These are phyloP conservation scores for Nematolebias whitei DNA, from an alignment of 2,113 vertebrate genomes.

Conservation along the genomic window DNA sequence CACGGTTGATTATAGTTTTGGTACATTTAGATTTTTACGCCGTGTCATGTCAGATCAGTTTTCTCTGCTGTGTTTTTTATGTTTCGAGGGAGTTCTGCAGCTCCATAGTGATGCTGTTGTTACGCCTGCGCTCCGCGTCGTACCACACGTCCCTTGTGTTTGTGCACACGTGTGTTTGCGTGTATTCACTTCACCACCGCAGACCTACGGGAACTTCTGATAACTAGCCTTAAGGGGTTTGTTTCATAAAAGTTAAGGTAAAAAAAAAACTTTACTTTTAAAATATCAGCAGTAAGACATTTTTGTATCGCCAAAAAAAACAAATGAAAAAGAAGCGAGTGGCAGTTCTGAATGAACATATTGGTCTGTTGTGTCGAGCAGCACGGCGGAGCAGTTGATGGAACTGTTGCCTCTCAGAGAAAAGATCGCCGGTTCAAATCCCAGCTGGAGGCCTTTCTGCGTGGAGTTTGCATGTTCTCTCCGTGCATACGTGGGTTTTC, in stretches of 20 bases:
- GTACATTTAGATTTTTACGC: not conserved
- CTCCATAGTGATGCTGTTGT: conserved; percentile 62
- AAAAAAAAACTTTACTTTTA: too few relatives aligned
- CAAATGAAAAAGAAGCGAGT: too few relatives aligned
- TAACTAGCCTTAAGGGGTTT: not conserved
- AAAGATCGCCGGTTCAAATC: too few relatives aligned
- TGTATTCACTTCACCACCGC: not conserved
- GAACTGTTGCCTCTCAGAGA: too few relatives aligned
- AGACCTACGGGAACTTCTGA: not conserved
- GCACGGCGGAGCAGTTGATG: too few relatives aligned
- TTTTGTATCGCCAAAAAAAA: too few relatives aligned
- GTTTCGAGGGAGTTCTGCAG: conserved; percentile 36
- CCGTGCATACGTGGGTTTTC: too few relatives aligned
- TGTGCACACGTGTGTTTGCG: conserved; percentile 4
- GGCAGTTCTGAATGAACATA: too few relatives aligned
- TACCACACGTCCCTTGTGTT: conserved; percentile 39
- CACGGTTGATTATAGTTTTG: not conserved
- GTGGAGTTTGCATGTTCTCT: too few relatives aligned
- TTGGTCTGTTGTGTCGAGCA: too few relatives aligned
- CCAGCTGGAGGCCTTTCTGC: too few relatives aligned
- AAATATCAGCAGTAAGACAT: too few relatives aligned
- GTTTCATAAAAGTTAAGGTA: not conserved
- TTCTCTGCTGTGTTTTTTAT: conserved; percentile 14
- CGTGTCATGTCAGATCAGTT: conserved; percentile 9
- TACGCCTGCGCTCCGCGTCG: conserved; percentile 47